phyloP scores from a whole-genome alignment of 1,140 invertebrate species.

The Diachasma alloeum region DNA sequence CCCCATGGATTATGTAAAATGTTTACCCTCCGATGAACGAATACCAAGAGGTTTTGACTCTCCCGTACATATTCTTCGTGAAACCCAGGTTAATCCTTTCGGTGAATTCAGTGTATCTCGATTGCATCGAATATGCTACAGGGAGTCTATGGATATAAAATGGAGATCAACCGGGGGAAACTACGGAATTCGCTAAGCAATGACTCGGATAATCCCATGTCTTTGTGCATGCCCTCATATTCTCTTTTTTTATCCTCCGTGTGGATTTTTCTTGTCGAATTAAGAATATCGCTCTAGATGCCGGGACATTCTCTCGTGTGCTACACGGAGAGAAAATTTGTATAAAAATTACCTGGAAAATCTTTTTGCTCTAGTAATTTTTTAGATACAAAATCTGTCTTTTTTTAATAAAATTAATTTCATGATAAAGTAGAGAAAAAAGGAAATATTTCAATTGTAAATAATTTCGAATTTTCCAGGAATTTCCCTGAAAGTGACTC shows the following conservation, averaged over 20 bases:
- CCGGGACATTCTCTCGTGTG: too few relatives aligned
- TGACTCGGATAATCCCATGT: conserved; percentile 45
- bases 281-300: background rate
- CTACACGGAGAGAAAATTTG: too few relatives aligned
- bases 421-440: too few relatives aligned
- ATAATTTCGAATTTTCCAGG: too few relatives aligned
- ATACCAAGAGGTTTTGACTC: background rate
- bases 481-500: too few relatives aligned
- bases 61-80: background rate
- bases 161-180: conserved; percentile 26
- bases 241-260: background rate
- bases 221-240: conserved; percentile 29
- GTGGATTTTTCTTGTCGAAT: background rate
- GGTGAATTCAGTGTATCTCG: conserved; percentile 5
- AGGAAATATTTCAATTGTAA: too few relatives aligned
- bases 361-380: too few relatives aligned
- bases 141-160: background rate
- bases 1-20: background rate
- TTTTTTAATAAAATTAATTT: too few relatives aligned
- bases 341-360: too few relatives aligned
- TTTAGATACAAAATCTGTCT: too few relatives aligned
- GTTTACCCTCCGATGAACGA: background rate
- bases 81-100: conserved; percentile 17
- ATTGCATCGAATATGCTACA: conserved; percentile 6
- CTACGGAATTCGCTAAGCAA: conserved; percentile 50